These are phyloP conservation scores for Saturnia pavonia DNA, from an alignment of 2,888 invertebrate species.

Conservation along the genomic window DNA sequence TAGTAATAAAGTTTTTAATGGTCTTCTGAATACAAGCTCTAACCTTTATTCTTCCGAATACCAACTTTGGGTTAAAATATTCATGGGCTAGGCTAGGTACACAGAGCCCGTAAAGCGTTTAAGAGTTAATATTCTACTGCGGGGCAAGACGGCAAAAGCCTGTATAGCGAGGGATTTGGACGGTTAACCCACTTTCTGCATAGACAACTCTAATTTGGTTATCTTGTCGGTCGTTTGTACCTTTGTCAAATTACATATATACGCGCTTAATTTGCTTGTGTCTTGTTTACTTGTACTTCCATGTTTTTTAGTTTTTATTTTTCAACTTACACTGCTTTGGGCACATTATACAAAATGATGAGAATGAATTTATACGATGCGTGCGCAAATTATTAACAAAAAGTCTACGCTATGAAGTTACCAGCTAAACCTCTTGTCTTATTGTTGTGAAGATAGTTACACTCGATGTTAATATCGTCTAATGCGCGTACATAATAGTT, in stretches of 20 bases:
- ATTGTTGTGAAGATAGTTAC: too few relatives aligned
- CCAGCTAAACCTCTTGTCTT: too few relatives aligned
- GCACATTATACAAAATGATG: too few relatives aligned
- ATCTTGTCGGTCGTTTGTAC: constrained; percentile 39
- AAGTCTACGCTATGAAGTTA: too few relatives aligned
- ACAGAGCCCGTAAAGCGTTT: constrained; percentile 33
- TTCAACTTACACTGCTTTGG: not conserved
- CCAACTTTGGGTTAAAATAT: constrained; percentile 32
- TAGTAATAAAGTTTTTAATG: constrained; percentile 1
- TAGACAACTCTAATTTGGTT: constrained; percentile 45
- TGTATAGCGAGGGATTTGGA: constrained; percentile 36
- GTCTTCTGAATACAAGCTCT: constrained; percentile 21
- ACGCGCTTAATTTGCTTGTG: constrained; percentile 39
- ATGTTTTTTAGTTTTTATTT: not conserved
- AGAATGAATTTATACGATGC: too few relatives aligned
- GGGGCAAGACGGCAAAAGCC: constrained; percentile 35
- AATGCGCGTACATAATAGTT: too few relatives aligned
- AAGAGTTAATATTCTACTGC: constrained; percentile 41
- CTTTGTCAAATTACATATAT: constrained; percentile 44
- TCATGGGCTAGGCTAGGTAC: constrained; percentile 30
- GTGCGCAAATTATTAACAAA: too few relatives aligned
- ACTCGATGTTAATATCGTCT: too few relatives aligned
- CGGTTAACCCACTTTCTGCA: constrained; percentile 40
- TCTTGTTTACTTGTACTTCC: constrained; percentile 27
- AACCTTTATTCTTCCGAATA: constrained; percentile 27